Conservation (phyloP, 2,888 invertebrate genomes). For the Acanthosepion esculentum region DNA sequence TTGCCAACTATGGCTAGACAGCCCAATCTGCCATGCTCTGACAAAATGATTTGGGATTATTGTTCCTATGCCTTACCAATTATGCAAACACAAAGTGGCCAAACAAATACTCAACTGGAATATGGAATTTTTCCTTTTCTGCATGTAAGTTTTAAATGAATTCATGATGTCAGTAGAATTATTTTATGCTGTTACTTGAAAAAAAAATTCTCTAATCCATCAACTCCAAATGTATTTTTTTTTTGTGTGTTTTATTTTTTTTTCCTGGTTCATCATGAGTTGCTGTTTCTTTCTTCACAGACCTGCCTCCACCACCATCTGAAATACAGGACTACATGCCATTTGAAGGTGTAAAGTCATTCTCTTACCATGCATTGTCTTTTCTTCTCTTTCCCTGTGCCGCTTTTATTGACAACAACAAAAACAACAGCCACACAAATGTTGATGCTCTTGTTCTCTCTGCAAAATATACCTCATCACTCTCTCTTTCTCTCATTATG, state of each 20-base stretch:
- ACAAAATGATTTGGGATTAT: no score
- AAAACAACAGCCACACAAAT: neutral
- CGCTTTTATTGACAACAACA: slow-evolving; percentile 3
- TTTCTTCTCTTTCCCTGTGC: neutral
- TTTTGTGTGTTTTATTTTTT: neutral
- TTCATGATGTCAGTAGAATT: no score
- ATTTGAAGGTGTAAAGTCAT: slow-evolving; percentile 38
- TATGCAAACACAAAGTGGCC: no score
- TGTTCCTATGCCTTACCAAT: no score
- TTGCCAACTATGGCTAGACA: no score
- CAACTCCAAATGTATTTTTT: no score
- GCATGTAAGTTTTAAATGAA: no score
- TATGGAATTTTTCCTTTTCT: no score
- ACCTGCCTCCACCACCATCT: slow-evolving; percentile 59
- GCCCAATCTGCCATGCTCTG: no score
- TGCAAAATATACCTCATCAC: neutral
- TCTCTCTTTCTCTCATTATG: neutral
- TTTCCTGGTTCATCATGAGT: slow-evolving; percentile 58
- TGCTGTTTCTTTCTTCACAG: slow-evolving; percentile 58
- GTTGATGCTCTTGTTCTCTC: neutral
- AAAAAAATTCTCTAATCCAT: no score
- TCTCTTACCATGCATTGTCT: neutral
- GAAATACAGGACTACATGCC: slow-evolving; percentile 54
- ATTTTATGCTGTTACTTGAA: no score
- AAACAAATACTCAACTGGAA: no score